Conservation (phyloP, 23 tunicate species). For the Ciona savignyi region DNA sequence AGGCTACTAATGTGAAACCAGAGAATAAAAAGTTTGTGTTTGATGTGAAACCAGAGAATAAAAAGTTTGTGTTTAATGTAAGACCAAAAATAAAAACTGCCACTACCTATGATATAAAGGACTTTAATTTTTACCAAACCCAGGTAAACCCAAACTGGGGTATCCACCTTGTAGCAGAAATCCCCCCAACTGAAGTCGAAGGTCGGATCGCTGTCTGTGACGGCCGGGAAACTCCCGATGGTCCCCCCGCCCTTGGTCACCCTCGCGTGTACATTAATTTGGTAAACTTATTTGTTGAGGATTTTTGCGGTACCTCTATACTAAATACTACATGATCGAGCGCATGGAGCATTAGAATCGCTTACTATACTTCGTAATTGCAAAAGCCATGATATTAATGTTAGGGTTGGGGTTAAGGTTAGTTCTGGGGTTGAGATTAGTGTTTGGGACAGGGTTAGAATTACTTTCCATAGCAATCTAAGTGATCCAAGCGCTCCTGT, state of each 20-base stretch:
- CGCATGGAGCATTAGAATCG: too few species aligned
- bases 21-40: not conserved
- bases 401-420: too few species aligned
- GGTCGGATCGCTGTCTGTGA: slow-evolving; percentile 84
- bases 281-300: too few species aligned
- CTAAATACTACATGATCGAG: too few species aligned
- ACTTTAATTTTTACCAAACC: not conserved
- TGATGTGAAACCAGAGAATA: not conserved
- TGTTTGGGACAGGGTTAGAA: too few species aligned
- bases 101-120: not conserved
- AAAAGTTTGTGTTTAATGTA: not conserved
- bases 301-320: too few species aligned
- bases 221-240: slow-evolving; percentile 52
- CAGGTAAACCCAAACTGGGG: slow-evolving; percentile 94
- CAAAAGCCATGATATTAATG: too few species aligned
- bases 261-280: slow-evolving; percentile 89
- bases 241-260: slow-evolving; percentile 78
- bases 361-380: too few species aligned
- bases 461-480: too few species aligned
- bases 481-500: too few species aligned
- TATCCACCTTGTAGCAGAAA: slow-evolving; percentile 58
- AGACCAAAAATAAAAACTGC: not conserved
- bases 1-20: too few species aligned
- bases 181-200: slow-evolving; percentile 88
- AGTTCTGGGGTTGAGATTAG: too few species aligned